Evolutionary conservation across 2,888 invertebrate genomes (phyloP).

Genomic region (Hesperia comma): DNA sequence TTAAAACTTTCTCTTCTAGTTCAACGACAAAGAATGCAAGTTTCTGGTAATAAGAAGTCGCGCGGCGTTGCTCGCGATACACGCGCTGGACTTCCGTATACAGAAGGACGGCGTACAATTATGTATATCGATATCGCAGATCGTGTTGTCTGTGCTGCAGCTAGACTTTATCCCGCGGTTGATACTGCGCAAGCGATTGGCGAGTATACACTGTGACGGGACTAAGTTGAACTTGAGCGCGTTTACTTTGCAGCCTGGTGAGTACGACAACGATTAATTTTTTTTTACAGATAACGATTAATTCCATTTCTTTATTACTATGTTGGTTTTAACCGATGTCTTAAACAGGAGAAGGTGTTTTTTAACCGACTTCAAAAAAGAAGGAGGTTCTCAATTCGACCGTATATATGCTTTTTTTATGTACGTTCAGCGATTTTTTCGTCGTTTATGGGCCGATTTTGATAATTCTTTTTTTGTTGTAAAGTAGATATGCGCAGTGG

Average conservation of each 20-base stretch:
- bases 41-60: constrained; percentile 62
- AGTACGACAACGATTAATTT: constrained; percentile 37
- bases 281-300: too few relatives aligned
- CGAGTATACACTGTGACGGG: constrained; percentile 46
- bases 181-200: constrained; percentile 55
- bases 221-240: constrained; percentile 54
- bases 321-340: too few relatives aligned
- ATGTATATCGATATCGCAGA: constrained; percentile 50
- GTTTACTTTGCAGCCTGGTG: constrained; percentile 65
- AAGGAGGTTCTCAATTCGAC: too few relatives aligned
- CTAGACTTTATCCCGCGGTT: constrained; percentile 63
- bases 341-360: too few relatives aligned
- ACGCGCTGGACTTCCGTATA: constrained; percentile 59
- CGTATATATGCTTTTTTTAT: too few relatives aligned
- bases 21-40: constrained; percentile 60
- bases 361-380: too few relatives aligned
- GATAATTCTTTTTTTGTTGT: too few relatives aligned
- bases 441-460: too few relatives aligned
- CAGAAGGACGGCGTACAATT: constrained; percentile 55
- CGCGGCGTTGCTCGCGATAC: constrained; percentile 56
- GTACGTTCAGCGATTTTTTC: too few relatives aligned
- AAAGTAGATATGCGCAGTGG: too few relatives aligned
- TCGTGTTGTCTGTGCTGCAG: constrained; percentile 47
- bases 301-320: too few relatives aligned
- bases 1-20: constrained; percentile 49